Evolutionary conservation across 2,797 vertebrate genomes (phyloP).

Genomic region (Sebastolobus alascanus): DNA sequence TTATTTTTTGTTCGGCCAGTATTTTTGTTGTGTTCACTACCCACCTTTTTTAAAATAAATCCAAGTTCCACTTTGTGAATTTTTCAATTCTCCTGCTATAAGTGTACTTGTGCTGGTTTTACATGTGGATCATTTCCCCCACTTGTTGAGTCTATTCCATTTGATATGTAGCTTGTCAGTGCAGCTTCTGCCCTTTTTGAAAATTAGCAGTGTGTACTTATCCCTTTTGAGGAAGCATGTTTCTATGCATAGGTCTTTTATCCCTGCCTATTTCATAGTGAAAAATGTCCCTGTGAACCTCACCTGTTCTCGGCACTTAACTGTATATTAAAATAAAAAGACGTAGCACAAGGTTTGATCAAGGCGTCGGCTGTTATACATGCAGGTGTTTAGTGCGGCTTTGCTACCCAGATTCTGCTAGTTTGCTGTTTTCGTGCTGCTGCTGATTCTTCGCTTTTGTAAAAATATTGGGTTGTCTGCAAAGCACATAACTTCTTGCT

Average conservation of each 20-base stretch:
- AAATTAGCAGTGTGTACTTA: slow-evolving; percentile 67
- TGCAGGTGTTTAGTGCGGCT: slow-evolving; percentile 64
- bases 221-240: slow-evolving; percentile 76
- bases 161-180: slow-evolving; percentile 75
- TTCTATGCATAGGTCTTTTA: slow-evolving; percentile 75
- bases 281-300: slow-evolving; percentile 67
- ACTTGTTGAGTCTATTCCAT: slow-evolving; percentile 57
- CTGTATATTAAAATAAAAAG: slow-evolving; percentile 55
- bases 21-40: slow-evolving; percentile 77
- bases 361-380: slow-evolving; percentile 60
- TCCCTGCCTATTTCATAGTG: slow-evolving; percentile 75
- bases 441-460: slow-evolving; percentile 68
- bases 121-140: slow-evolving; percentile 55
- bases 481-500: slow-evolving; percentile 72
- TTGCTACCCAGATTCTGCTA: slow-evolving; percentile 52
- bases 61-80: slow-evolving; percentile 71
- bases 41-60: slow-evolving; percentile 70
- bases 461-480: slow-evolving; percentile 59
- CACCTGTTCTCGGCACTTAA: slow-evolving; percentile 73
- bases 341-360: slow-evolving; percentile 70
- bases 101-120: slow-evolving; percentile 77
- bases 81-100: slow-evolving; percentile 69
- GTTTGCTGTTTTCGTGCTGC: slow-evolving; percentile 58
- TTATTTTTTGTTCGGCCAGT: slow-evolving; percentile 82
- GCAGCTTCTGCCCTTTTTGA: slow-evolving; percentile 69